These are phyloP conservation scores for Parascotia fuliginaria DNA, from an alignment of 2,888 invertebrate species.

Conservation along the genomic window DNA sequence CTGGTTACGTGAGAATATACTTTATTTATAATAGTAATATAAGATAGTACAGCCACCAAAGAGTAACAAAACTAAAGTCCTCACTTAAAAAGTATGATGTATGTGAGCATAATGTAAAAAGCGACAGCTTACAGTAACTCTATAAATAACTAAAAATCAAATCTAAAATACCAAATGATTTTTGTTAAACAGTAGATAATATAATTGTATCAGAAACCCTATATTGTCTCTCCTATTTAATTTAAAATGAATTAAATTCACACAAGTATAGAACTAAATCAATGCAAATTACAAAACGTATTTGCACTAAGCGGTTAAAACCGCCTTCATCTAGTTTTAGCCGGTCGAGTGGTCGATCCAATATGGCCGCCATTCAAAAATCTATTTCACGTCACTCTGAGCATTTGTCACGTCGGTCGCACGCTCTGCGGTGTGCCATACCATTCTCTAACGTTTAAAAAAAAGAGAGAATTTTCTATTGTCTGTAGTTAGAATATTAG, in stretches of 20 bases:
- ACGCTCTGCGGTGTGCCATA: slow-evolving; percentile 32
- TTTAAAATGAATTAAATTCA: slow-evolving; percentile 31
- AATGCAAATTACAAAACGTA: slow-evolving; percentile 55
- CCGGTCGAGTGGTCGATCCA: slow-evolving; percentile 60
- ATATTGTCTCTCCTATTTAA: too few species aligned
- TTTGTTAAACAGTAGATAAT: too few species aligned
- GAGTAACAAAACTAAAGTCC: too few species aligned
- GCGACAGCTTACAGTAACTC: too few species aligned
- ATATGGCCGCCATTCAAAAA: slow-evolving; percentile 71
- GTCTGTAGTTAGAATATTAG: slow-evolving; percentile 15
- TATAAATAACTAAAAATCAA: too few species aligned
- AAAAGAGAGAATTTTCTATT: slow-evolving; percentile 21
- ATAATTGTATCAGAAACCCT: too few species aligned
- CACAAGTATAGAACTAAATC: slow-evolving; percentile 25
- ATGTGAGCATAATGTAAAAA: too few species aligned
- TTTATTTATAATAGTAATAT: too few species aligned
- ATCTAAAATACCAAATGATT: too few species aligned
- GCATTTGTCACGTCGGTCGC: slow-evolving; percentile 65
- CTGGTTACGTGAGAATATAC: slow-evolving; percentile 3
- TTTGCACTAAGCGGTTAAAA: slow-evolving; percentile 43
- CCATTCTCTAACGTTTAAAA: slow-evolving; percentile 28
- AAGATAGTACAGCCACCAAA: too few species aligned
- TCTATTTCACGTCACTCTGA: slow-evolving; percentile 82
- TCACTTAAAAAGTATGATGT: too few species aligned
- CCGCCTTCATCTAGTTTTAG: slow-evolving; percentile 49